phyloP scores from a whole-genome alignment of 1,140 invertebrate genomes.

The Micrasema longulum region DNA sequence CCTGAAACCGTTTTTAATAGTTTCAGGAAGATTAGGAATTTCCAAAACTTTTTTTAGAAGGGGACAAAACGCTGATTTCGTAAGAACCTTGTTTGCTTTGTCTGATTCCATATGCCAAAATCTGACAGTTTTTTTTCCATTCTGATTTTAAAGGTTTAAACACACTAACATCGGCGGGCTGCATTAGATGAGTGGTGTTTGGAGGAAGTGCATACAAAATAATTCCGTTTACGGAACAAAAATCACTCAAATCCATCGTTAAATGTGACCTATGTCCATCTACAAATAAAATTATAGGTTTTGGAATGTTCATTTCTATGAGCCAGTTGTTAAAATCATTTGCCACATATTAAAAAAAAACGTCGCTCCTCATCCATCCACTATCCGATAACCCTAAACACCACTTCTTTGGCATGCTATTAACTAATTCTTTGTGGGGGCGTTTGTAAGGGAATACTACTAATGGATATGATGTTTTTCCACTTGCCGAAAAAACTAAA shows the following conservation, averaged over 20 bases:
- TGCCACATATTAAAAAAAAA: background rate
- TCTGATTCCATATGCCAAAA: constrained; percentile 49
- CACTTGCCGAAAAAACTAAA: background rate
- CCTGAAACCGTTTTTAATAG: constrained; percentile 58
- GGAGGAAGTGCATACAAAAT: constrained; percentile 48
- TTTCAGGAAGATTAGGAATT: constrained; percentile 48
- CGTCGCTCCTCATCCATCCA: background rate
- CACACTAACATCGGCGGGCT: constrained; percentile 55
- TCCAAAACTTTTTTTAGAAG: constrained; percentile 56
- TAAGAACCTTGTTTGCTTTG: background rate
- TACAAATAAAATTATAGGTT: background rate
- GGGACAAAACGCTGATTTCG: constrained; percentile 50
- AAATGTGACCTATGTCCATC: constrained; percentile 3
- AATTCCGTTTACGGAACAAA: constrained; percentile 49
- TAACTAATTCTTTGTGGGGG: too few relatives aligned
- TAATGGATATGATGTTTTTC: background rate
- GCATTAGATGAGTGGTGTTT: constrained; percentile 55
- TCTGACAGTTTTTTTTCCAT: constrained; percentile 6
- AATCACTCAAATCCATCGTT: background rate
- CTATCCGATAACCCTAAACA: background rate
- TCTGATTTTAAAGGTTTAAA: constrained; percentile 41
- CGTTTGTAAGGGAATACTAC: constrained; percentile 2
- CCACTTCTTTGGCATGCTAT: too few relatives aligned
- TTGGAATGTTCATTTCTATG: background rate
- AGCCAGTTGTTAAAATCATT: background rate